Conservation (phyloP, 2,797 vertebrate genomes). For the Loriculus beryllinus region DNA sequence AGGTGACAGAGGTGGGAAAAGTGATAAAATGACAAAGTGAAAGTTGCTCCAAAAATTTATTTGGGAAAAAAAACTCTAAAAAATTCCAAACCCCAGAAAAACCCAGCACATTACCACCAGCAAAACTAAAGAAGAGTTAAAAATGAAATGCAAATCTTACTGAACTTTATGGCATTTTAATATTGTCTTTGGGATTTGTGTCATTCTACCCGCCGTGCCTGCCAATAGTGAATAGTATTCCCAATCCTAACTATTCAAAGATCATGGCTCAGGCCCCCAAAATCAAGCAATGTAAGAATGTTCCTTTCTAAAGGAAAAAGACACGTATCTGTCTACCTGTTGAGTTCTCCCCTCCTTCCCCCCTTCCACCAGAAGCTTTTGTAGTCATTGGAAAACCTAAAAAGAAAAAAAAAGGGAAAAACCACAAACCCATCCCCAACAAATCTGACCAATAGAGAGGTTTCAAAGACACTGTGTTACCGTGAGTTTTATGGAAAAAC, state of each 20-base stretch:
- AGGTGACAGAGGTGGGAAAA: neutral
- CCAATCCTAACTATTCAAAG: neutral
- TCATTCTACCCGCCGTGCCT: conserved; percentile 42
- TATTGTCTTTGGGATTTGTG: conserved; percentile 59
- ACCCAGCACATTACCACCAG: neutral
- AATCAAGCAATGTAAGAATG: neutral
- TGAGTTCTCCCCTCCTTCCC: neutral
- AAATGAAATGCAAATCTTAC: conserved; percentile 11
- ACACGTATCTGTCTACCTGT: neutral
- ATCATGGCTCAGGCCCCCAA: conserved; percentile 33
- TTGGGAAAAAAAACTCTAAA: neutral
- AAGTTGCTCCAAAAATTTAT: neutral
- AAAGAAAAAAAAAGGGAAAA: neutral
- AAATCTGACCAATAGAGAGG: neutral
- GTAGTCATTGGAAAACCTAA: neutral
- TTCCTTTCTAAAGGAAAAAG: neutral
- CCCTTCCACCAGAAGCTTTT: neutral
- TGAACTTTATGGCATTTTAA: conserved; percentile 48
- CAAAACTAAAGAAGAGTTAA: conserved; percentile 55
- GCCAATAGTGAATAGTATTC: conserved; percentile 49
- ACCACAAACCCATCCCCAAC: neutral
- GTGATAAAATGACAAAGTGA: neutral
- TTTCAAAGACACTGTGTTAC: conserved; percentile 6
- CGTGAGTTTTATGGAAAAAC: conserved; percentile 34
- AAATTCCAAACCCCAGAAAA: neutral